Percentiles rank a stretch among this genome's conserved stretches.
Evolutionary conservation across 1,140 invertebrate genomes (phyloP).

Genomic region (Colletes latitarsis): DNA sequence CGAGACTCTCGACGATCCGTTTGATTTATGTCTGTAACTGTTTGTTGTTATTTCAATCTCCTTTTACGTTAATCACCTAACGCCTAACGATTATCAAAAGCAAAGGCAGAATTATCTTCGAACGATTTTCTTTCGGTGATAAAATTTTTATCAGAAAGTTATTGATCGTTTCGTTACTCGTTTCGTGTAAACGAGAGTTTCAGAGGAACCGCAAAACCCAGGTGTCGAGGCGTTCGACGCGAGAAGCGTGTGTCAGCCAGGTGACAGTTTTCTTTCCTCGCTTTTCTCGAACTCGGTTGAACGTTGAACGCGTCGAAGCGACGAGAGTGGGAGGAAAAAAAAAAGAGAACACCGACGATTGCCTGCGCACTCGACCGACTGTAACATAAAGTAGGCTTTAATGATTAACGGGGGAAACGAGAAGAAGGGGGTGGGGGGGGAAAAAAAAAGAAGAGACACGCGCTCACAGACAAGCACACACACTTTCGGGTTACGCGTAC

Average conservation of each 20-base stretch:
- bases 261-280: background rate
- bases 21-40: too few species aligned
- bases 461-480: background rate
- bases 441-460: slow-evolving; percentile 21
- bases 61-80: too few species aligned
- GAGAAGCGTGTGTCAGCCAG: too few species aligned
- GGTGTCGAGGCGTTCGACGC: background rate
- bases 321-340: background rate
- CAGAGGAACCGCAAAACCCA: background rate
- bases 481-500: background rate
- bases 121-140: too few species aligned
- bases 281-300: slow-evolving; percentile 18
- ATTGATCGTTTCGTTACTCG: too few species aligned
- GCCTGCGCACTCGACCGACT: slow-evolving; percentile 72
- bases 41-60: too few species aligned
- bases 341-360: slow-evolving; percentile 35
- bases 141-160: too few species aligned
- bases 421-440: slow-evolving; percentile 21
- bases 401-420: slow-evolving; percentile 56
- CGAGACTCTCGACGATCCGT: too few species aligned
- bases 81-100: too few species aligned
- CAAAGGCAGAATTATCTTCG: too few species aligned
- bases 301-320: background rate
- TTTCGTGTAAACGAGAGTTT: too few species aligned
- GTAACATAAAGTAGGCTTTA: slow-evolving; percentile 67